Evolutionary conservation across 2,797 vertebrate genomes (phyloP), one percentile per base, ranked within the genome.

Genomic region (Melanotaenia maccullochi): DNA sequence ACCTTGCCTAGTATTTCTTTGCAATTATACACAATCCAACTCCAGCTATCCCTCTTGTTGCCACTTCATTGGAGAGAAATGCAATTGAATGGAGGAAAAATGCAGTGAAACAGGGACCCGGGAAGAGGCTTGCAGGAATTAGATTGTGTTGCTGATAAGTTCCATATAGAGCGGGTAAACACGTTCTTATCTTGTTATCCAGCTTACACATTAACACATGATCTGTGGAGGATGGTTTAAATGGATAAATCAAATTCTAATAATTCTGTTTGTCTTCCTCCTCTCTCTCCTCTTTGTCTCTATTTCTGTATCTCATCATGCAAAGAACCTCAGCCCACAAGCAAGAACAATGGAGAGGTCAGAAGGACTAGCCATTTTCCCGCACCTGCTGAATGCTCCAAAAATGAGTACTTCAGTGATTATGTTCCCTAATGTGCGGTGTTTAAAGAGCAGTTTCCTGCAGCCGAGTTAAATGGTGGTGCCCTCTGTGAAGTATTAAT

Each of bases 111-210:
- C 28, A 9, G 56, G 74, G 84, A 83, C 60, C 80, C 3, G 65
- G 80, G 87, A 83, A 89, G 79, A 88, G 78, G 85, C 89, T 92
- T 89, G 88, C 85, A 90, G 86, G 89, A 93, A 93, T 93, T 93
- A 92, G 93, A 93, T 93, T 90, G 87, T 65, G 69, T 38, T 30
- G 65, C 81, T 81, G 92, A 94, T 93, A 93, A 92, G 91, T 91
- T 87, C 88, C 82, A 88, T 92, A 90, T 85, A 91, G 88, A 87
- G 81, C 88, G 49, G 83, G 92, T 91, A 93, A 93, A 94, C 93
- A 93, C 90, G 89, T 87, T 91, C 91, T 92, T 93, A 93, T 93
- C 92, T 93, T 92, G 89, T 93, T 91, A 93, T 93, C 90, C 89
- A 89, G 89, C 90, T 84, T 85, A 85, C 91, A 91, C 91, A 92